Evolutionary conservation across 2,797 vertebrate genomes (phyloP).

Genomic region (Schizothorax lantsangensis): DNA sequence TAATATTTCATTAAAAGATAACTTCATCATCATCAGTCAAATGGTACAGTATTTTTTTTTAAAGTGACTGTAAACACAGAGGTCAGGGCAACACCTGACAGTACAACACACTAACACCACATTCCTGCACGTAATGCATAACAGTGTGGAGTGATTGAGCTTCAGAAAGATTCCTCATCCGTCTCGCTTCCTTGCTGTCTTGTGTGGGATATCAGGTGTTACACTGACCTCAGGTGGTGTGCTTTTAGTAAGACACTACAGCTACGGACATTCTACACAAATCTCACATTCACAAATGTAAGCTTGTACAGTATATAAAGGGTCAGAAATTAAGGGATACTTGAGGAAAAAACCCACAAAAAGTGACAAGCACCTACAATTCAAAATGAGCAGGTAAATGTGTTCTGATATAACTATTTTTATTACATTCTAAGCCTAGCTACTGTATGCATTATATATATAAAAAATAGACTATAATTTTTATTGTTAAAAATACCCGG

Average conservation of each 20-base stretch:
- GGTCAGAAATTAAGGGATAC: not conserved
- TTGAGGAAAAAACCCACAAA: not conserved
- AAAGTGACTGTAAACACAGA: not conserved
- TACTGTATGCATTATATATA: not conserved
- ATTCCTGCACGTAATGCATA: not conserved
- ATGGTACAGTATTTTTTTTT: not conserved
- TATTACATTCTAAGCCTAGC: not conserved
- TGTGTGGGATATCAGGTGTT: conserved; percentile 33
- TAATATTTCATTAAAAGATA: not conserved
- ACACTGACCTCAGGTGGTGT: conserved; percentile 57
- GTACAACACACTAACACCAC: not conserved
- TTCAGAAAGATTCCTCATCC: not conserved
- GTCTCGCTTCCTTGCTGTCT: not conserved
- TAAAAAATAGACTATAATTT: not conserved
- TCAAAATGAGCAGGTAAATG: not conserved
- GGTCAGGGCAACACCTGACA: not conserved
- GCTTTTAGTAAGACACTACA: conserved; percentile 66
- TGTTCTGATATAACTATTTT: no score
- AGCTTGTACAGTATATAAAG: not conserved
- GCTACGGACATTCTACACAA: not conserved
- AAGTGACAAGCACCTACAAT: not conserved
- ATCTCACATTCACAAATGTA: not conserved
- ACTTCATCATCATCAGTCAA: not conserved
- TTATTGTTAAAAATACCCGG: not conserved
- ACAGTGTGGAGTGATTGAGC: not conserved